Evolutionary conservation across 2,888 invertebrate genomes (phyloP).

Genomic region (Tridacna gigas): DNA sequence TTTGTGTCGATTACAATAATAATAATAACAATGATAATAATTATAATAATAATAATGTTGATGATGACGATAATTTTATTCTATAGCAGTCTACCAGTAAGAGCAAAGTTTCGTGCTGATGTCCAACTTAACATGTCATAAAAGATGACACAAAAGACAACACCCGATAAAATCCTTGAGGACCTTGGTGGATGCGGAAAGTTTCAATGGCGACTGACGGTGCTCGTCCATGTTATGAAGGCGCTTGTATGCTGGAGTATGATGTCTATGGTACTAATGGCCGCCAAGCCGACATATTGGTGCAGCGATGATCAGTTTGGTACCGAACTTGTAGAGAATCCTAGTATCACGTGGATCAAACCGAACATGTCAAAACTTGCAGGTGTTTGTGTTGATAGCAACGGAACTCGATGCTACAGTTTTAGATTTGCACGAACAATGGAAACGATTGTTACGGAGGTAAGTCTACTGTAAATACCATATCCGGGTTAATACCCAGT

Average conservation of each 20-base stretch:
- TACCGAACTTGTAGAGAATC: neutral
- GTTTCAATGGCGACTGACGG: conserved; percentile 43
- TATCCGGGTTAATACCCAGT: no score
- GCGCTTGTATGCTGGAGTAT: conserved; percentile 46
- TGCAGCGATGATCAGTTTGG: conserved; percentile 15
- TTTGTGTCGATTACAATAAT: no score
- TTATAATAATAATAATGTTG: no score
- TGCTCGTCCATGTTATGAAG: conserved; percentile 45
- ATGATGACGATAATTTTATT: no score
- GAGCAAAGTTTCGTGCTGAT: no score
- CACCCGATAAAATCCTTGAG: conserved; percentile 49
- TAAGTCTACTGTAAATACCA: neutral
- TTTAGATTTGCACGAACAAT: conserved; percentile 19
- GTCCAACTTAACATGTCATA: no score
- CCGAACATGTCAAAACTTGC: neutral
- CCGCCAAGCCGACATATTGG: conserved; percentile 35
- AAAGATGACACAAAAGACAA: neutral
- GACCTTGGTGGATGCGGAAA: conserved; percentile 54
- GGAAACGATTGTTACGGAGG: conserved; percentile 21
- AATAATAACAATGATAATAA: no score
- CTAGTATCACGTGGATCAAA: neutral
- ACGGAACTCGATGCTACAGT: conserved; percentile 32
- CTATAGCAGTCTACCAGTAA: no score
- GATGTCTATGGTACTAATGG: conserved; percentile 31
- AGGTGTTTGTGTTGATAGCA: conserved; percentile 28